phyloP scores from a whole-genome alignment of 1,140 invertebrate species.

The Ganaspis sp. region DNA sequence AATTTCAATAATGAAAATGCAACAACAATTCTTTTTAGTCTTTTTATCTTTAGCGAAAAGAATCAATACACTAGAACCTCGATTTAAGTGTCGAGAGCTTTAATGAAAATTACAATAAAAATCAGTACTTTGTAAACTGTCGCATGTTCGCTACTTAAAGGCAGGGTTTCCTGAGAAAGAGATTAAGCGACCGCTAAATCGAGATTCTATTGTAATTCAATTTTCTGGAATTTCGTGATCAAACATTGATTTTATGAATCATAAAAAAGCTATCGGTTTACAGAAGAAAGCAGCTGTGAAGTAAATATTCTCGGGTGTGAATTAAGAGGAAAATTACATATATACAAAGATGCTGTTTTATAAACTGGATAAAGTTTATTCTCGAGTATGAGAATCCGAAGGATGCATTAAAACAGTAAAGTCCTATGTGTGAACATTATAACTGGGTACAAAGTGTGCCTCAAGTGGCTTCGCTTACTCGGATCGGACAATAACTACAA shows the following conservation, averaged over 20 bases:
- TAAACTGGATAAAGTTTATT: slow-evolving; percentile 14
- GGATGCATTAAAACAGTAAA: slow-evolving; percentile 15
- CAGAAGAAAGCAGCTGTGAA: neutral
- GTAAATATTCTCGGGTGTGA: neutral
- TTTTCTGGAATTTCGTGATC: neutral
- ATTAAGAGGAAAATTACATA: neutral
- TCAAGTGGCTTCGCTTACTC: slow-evolving; percentile 19
- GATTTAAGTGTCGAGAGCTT: no score
- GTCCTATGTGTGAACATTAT: neutral
- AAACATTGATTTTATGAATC: slow-evolving; percentile 3
- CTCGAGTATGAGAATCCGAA: neutral
- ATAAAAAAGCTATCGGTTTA: neutral
- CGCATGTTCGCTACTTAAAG: no score
- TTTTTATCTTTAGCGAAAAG: no score
- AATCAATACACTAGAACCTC: no score
- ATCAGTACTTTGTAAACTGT: no score
- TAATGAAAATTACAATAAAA: no score
- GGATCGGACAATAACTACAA: slow-evolving; percentile 28
- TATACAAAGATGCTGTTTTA: neutral
- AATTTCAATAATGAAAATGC: no score
- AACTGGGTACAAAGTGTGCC: slow-evolving; percentile 13
- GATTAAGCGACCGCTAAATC: no score
- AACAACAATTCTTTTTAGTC: no score
- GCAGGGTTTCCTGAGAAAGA: no score
- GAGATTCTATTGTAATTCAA: no score